phyloP scores from a whole-genome alignment of 1,140 invertebrate species.

The Thaumetopoea pityocampa region DNA sequence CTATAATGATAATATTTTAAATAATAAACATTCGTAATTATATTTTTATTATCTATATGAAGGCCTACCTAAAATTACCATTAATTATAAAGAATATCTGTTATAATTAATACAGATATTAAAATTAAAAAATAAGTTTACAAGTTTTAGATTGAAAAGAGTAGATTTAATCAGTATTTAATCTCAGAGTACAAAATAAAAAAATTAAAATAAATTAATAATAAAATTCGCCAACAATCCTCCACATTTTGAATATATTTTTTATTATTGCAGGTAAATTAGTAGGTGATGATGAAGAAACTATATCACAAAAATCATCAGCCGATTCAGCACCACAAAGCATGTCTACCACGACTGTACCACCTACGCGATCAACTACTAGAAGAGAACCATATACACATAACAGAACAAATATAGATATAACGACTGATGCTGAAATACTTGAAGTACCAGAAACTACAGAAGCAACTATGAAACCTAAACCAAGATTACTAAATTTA shows the following conservation, averaged over 20 bases:
- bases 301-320: conserved; percentile 3
- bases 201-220: no score
- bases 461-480: conserved; percentile 37
- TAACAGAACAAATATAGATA: conserved; percentile 21
- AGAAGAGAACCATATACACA: conserved; percentile 22
- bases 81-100: no score
- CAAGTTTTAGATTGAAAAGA: no score
- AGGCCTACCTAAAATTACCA: no score
- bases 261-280: conserved; percentile 52
- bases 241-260: not conserved
- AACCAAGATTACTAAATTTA: conserved; percentile 55
- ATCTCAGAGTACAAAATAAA: no score
- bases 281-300: conserved; percentile 50
- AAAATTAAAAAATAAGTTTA: no score
- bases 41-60: no score
- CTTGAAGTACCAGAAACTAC: conserved; percentile 29
- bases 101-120: no score
- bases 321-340: conserved; percentile 6
- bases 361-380: conserved; percentile 23
- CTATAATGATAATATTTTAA: no score
- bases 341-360: conserved; percentile 13
- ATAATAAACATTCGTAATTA: no score
- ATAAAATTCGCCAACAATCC: no score
- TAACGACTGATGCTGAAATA: conserved; percentile 17
- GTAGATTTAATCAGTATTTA: no score